Base-by-base conservation (phyloP, 2,113 vertebrate species). In the Perca flavescens region DNA sequence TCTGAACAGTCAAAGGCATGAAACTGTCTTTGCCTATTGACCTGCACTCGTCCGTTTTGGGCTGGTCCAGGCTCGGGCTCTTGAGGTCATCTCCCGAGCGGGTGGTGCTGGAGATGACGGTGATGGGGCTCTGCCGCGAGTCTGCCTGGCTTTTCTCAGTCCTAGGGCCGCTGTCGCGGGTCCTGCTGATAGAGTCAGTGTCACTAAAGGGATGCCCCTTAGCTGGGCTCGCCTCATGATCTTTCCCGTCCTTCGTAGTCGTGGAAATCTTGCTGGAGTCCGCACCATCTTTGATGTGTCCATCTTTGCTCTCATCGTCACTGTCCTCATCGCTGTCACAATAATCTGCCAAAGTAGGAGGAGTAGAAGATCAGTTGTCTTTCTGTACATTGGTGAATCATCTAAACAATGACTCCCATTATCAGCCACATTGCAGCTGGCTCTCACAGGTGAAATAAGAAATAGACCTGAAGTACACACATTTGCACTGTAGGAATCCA, bases 271-370 rank as follows among this genome's bases (percentile, higher is more conserved):
- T 98, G 71, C 95, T 96, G 0, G 96, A 94, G 65, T 99, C 98
- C 12, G 91, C 95, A 19, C 93, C 95, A 54, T 98, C 98, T 4
- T 95, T 95, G 74, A 93, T 78, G 69, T 96, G 95, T 4, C 94
- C 97, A 34, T 99, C 98, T 91, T 98, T 98, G 75, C 97, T 97
- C 76, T 99, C 98, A 0, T 98, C 96, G 22, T 99, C 98, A 84
- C 97, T 99, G 76, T 99, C 98, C 2, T 96, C 98, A 9, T 99
- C 98, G 81, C 97, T 99, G 92, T 97, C 97, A 7, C 97, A 98
- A 86, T 97, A 95, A 91, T 98, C 98, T 99, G 84, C 10, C 11
- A 86, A 21, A 72, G 43, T 7, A 64, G 46, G 46, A 71, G 19
- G 13, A 72, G 62, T 1, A 10, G 6, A 49, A 9, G 2, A 67